Conservation (phyloP, 2,797 vertebrate genomes). For the Myiotriccus ornatus region DNA sequence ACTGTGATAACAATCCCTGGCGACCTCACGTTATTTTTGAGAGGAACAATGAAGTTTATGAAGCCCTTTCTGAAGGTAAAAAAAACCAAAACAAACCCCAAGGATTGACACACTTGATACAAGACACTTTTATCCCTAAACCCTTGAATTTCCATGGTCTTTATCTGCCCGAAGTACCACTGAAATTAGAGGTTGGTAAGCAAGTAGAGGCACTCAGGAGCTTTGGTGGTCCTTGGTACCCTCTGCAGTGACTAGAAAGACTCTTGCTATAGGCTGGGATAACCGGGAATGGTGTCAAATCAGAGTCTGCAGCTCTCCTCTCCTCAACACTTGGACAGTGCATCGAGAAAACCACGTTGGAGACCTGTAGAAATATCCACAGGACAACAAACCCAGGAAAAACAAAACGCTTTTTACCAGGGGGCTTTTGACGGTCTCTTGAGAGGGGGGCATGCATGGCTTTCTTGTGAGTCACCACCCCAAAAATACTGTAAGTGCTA, state of each 20-base stretch:
- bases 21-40: not conserved
- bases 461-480: slow-evolving; percentile 66
- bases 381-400: not conserved
- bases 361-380: not conserved
- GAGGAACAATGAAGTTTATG: not conserved
- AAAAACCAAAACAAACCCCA: not conserved
- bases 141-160: not conserved
- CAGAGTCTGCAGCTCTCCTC: not conserved
- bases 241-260: not conserved
- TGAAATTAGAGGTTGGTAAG: not conserved
- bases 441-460: slow-evolving; percentile 51
- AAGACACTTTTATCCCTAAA: not conserved
- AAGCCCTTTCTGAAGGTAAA: not conserved
- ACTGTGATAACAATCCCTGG: not conserved
- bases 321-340: not conserved
- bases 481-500: slow-evolving; percentile 62
- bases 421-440: slow-evolving; percentile 24
- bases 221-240: not conserved
- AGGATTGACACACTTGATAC: not conserved
- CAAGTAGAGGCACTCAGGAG: not conserved
- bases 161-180: not conserved
- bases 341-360: not conserved
- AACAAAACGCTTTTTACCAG: slow-evolving; percentile 2
- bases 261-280: not conserved
- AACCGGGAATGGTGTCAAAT: not conserved